These are phyloP conservation scores for Opisthograptis luteolata DNA, from an alignment of 2,888 invertebrate genomes.

Conservation along the genomic window DNA sequence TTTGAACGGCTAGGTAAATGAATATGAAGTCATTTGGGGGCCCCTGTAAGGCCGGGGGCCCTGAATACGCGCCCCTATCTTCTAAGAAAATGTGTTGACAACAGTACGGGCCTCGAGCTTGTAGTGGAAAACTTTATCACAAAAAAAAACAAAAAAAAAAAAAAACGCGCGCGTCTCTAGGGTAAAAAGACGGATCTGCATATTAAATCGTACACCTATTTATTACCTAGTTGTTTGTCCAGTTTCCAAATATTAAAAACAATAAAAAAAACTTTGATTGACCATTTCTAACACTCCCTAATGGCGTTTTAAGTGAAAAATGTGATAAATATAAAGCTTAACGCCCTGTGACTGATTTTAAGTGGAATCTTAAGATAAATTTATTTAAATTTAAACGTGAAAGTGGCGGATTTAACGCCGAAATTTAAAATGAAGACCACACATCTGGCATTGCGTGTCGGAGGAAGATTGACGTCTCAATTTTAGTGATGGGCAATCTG, in stretches of 20 bases:
- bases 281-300: slow-evolving; percentile 30
- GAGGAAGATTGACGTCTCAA: slow-evolving; percentile 35
- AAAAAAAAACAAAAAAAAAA: no score
- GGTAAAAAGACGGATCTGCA: no score
- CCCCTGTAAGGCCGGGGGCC: no score
- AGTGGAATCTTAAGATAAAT: slow-evolving; percentile 25
- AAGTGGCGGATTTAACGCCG: slow-evolving; percentile 33
- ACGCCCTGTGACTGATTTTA: slow-evolving; percentile 29
- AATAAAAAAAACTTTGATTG: slow-evolving; percentile 24
- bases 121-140: no score
- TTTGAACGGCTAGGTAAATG: no score
- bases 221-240: background rate
- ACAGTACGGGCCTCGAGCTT: no score
- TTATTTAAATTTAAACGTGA: slow-evolving; percentile 38
- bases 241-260: slow-evolving; percentile 7
- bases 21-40: no score
- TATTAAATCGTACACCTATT: no score
- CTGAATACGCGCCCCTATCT: no score
- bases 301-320: slow-evolving; percentile 33
- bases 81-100: no score
- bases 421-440: slow-evolving; percentile 40
- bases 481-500: slow-evolving; percentile 25
- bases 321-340: slow-evolving; percentile 29
- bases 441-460: slow-evolving; percentile 38
- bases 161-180: no score